These are phyloP conservation scores for Cryptoprocta ferox DNA, from an alignment of 2,797 vertebrate species.

Conservation along the genomic window DNA sequence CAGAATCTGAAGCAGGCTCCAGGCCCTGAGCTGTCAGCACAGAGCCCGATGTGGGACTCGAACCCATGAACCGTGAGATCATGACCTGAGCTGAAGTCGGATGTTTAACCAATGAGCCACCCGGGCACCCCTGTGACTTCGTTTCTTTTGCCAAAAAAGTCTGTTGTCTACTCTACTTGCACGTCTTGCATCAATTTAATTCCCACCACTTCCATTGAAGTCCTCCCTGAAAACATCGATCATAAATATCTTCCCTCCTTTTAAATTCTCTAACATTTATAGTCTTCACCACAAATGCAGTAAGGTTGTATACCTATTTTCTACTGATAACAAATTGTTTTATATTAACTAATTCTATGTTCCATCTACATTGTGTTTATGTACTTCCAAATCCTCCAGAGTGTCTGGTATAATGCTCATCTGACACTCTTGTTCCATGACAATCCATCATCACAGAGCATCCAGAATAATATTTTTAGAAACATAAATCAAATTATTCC, in stretches of 20 bases:
- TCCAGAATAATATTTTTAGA: neutral
- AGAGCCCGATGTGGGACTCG: no score
- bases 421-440: neutral
- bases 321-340: neutral
- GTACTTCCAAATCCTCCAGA: neutral
- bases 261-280: neutral
- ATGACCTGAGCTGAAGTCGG: no score
- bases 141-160: neutral
- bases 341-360: neutral
- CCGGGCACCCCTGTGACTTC: neutral
- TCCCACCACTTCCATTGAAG: neutral
- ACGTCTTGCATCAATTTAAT: neutral
- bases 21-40: no score
- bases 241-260: neutral
- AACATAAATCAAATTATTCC: neutral
- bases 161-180: neutral
- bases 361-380: neutral
- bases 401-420: neutral
- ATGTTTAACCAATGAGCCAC: no score
- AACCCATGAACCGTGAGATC: no score
- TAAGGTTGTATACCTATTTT: neutral
- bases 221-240: neutral
- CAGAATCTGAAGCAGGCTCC: no score
- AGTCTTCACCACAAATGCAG: neutral
- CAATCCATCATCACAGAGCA: neutral